Percentiles rank a stretch among this genome's conserved stretches.
Conservation (phyloP, 2,888 invertebrate genomes). For the Nephrotoma guestfalica region DNA sequence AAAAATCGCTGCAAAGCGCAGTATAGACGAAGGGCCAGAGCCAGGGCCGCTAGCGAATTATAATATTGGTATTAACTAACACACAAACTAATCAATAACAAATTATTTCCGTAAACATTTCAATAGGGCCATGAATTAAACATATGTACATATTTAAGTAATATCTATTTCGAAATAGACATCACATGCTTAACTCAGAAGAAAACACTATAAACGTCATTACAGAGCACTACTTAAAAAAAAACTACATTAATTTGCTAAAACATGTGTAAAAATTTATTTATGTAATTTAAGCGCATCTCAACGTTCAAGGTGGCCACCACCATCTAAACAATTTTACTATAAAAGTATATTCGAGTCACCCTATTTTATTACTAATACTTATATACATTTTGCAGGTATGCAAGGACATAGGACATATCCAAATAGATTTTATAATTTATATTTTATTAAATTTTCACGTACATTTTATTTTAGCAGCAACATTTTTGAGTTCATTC, state of each 20-base stretch:
- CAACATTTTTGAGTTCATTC: neutral
- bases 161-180: neutral
- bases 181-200: neutral
- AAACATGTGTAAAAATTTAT: no score
- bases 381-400: neutral
- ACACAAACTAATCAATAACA: no score
- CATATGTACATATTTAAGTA: neutral
- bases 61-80: no score
- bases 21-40: no score
- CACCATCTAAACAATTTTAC: neutral
- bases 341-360: neutral
- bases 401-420: neutral
- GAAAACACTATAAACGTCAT: neutral
- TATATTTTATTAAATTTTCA: neutral
- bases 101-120: neutral
- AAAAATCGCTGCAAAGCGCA: no score
- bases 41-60: no score
- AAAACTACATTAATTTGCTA: neutral
- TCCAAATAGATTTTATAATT: neutral
- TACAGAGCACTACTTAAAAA: neutral
- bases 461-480: neutral
- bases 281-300: no score
- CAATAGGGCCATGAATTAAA: neutral
- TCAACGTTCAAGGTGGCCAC: no score
- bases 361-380: neutral